These are phyloP conservation scores for Hafferia zeledoni DNA, from an alignment of 2,797 vertebrate species.

Conservation along the genomic window DNA sequence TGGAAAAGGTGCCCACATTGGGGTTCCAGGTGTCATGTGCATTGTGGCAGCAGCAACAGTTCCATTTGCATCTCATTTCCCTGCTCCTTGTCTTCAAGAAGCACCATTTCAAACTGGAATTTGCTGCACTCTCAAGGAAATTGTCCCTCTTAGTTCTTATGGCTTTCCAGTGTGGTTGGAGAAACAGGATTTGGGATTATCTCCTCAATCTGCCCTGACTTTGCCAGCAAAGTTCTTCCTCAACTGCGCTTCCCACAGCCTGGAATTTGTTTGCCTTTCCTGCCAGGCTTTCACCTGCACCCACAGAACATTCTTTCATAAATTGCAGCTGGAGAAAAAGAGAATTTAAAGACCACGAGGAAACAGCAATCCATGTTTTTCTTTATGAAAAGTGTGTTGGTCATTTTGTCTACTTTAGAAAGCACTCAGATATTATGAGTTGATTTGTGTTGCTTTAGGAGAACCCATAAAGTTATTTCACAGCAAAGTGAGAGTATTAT, in stretches of 20 bases:
- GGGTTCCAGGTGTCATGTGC: accelerated
- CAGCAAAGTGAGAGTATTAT: background rate
- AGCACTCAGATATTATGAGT: background rate
- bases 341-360: background rate
- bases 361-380: background rate
- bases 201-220: background rate
- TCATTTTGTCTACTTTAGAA: background rate
- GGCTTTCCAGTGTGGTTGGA: background rate
- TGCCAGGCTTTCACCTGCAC: background rate
- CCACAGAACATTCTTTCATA: background rate
- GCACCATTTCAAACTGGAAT: accelerated
- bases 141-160: background rate
- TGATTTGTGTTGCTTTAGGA: background rate
- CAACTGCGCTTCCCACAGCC: background rate
- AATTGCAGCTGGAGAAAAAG: background rate
- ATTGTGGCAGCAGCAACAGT: accelerated
- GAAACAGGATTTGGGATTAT: background rate
- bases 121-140: background rate
- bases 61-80: background rate
- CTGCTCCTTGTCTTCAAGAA: background rate
- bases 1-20: background rate
- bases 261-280: background rate
- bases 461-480: background rate
- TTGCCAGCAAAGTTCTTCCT: background rate
- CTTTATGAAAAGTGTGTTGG: background rate